Evolutionary conservation across 2,888 invertebrate species (phyloP).

Genomic region (Yponomeuta malinellus): DNA sequence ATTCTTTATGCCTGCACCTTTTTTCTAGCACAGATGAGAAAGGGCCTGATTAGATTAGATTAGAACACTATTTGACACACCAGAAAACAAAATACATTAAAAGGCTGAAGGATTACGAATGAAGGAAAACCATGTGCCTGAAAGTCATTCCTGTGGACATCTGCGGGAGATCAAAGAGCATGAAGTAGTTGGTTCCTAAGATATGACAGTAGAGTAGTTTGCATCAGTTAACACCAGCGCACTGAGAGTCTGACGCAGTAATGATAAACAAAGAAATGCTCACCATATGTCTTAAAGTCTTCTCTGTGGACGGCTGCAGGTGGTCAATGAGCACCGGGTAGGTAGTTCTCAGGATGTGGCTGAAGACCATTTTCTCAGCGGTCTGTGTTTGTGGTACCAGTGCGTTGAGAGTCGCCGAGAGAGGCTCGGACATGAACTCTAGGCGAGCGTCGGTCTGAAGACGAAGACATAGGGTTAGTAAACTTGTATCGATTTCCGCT

Average conservation of each 20-base stretch:
- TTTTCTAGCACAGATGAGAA: too few species aligned
- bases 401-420: slow-evolving; percentile 51
- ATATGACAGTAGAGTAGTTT: not conserved
- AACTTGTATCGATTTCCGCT: not conserved
- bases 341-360: slow-evolving; percentile 61
- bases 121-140: too few species aligned
- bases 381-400: slow-evolving; percentile 52
- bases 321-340: slow-evolving; percentile 62
- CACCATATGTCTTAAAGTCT: slow-evolving; percentile 61
- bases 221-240: slow-evolving; percentile 34
- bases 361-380: slow-evolving; percentile 60
- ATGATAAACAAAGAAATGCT: not conserved
- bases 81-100: too few species aligned
- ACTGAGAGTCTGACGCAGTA: slow-evolving; percentile 36
- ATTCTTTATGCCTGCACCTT: too few species aligned
- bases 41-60: too few species aligned
- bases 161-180: too few species aligned
- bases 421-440: slow-evolving; percentile 61
- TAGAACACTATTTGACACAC: too few species aligned
- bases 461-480: not conserved
- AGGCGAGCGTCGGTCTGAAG: slow-evolving; percentile 63
- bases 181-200: not conserved
- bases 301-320: slow-evolving; percentile 62
- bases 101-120: too few species aligned
- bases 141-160: too few species aligned